Conservation (phyloP, 1,140 invertebrate genomes). For the Laupala kohalensis region DNA sequence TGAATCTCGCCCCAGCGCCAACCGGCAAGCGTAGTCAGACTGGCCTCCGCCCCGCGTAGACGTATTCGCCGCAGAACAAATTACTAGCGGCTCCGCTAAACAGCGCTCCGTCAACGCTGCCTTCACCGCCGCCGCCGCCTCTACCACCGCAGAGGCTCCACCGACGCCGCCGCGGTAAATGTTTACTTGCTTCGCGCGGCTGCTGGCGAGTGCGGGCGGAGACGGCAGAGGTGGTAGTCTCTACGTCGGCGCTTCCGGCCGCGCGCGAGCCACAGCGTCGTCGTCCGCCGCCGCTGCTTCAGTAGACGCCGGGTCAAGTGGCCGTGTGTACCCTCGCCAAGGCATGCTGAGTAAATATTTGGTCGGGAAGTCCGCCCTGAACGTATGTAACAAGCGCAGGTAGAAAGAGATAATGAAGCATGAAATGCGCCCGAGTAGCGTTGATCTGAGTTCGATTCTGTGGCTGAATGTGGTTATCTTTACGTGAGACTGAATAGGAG, state of each 20-base stretch:
- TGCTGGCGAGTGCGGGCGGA: not conserved
- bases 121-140: not conserved
- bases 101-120: not conserved
- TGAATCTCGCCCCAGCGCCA: too few species aligned
- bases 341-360: not conserved
- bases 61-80: not conserved
- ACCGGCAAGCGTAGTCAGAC: too few species aligned
- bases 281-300: not conserved
- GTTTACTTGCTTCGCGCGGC: not conserved
- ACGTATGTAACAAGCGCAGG: not conserved
- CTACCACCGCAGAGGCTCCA: too few species aligned
- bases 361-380: not conserved
- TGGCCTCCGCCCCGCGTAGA: not conserved
- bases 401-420: not conserved
- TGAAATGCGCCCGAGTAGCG: too few species aligned
- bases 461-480: too few species aligned
- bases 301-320: not conserved
- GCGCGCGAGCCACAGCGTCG: too few species aligned
- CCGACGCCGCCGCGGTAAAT: not conserved
- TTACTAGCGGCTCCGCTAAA: not conserved
- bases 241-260: not conserved
- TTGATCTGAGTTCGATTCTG: too few species aligned
- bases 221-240: too few species aligned
- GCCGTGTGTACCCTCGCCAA: not conserved
- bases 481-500: too few species aligned